These are phyloP conservation scores for Morpho achilles DNA, from an alignment of 2,888 invertebrate species.

Conservation along the genomic window DNA sequence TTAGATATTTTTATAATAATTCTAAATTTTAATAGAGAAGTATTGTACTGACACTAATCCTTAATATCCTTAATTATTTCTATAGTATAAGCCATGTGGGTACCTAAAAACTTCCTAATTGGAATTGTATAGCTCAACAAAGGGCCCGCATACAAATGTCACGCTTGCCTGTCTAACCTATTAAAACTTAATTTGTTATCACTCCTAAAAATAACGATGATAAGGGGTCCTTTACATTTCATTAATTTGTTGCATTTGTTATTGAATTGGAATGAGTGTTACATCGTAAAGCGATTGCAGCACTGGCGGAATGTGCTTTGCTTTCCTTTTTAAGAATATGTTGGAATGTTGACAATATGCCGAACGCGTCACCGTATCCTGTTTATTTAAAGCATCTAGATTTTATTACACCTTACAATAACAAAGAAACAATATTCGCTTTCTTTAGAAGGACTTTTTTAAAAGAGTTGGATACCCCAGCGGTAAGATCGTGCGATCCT, in stretches of 20 bases:
- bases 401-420: background rate
- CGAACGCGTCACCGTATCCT: constrained; percentile 11
- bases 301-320: constrained; percentile 5
- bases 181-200: constrained; percentile 18
- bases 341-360: constrained; percentile 18
- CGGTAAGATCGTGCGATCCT: too few species aligned
- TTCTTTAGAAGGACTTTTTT: too few species aligned
- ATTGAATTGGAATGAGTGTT: background rate
- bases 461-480: too few species aligned
- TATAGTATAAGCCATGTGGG: constrained; percentile 12
- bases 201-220: constrained; percentile 16
- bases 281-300: constrained; percentile 4
- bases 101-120: constrained; percentile 14
- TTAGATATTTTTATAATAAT: too few species aligned
- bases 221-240: constrained; percentile 16
- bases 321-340: constrained; percentile 12
- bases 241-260: constrained; percentile 4
- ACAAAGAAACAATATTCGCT: background rate
- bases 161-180: constrained; percentile 11
- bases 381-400: constrained; percentile 1
- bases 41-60: too few species aligned
- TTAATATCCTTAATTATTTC: background rate
- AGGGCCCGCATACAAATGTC: constrained; percentile 21
- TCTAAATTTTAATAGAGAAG: too few species aligned
- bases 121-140: constrained; percentile 11